A percentile compares a stretch with the other conserved stretches of the same genome.
These are phyloP conservation scores for Hyalella azteca DNA, from an alignment of 2,888 invertebrate species.

Conservation along the genomic window DNA sequence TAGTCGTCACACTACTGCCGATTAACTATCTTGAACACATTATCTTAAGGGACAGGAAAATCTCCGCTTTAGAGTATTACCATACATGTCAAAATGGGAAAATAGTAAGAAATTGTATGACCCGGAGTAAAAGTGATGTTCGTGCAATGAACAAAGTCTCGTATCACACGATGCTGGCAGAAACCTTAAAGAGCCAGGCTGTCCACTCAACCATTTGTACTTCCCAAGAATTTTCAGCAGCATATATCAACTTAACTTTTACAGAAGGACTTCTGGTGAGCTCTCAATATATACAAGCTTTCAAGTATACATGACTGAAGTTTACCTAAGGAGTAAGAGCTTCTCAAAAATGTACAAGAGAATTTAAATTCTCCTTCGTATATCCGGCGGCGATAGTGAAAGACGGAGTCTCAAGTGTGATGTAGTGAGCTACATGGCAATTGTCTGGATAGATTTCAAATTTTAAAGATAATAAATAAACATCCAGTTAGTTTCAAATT, in stretches of 20 bases:
- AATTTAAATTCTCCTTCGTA: conserved; percentile 12
- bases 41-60: too few relatives aligned
- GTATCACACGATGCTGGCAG: conserved; percentile 11
- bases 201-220: conserved; percentile 8
- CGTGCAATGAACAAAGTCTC: not conserved
- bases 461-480: not conserved
- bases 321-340: conserved; percentile 6
- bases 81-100: too few relatives aligned
- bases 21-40: too few relatives aligned
- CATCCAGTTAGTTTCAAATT: too few relatives aligned
- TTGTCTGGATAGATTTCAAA: too few relatives aligned
- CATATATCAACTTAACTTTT: conserved; percentile 14
- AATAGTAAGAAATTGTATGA: too few relatives aligned
- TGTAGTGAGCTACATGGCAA: not conserved
- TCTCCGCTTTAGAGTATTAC: too few relatives aligned
- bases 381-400: not conserved
- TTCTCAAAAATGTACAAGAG: conserved; percentile 2
- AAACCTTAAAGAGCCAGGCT: not conserved
- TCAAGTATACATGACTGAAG: conserved; percentile 32
- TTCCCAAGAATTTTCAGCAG: not conserved
- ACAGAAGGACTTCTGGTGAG: conserved; percentile 8
- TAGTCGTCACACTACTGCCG: too few relatives aligned
- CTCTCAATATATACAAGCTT: conserved; percentile 20
- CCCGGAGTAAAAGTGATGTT: not conserved
- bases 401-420: not conserved